phyloP scores from a whole-genome alignment of 1,140 invertebrate species.

The Aporrectodea caliginosa region DNA sequence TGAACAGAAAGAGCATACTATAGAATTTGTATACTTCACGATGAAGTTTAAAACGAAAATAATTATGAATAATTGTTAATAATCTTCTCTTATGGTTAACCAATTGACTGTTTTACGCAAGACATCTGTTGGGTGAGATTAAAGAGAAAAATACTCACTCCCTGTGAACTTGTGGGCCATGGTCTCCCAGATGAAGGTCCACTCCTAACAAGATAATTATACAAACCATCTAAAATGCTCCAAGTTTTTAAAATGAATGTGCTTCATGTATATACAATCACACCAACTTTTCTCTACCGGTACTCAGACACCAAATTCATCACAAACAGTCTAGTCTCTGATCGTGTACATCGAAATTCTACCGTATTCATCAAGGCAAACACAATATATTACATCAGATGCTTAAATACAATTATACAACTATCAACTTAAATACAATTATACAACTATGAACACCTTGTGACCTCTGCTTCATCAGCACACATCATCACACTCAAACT shows the following conservation, averaged over 20 bases:
- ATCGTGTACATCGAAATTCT: no score
- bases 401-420: not conserved
- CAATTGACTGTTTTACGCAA: not conserved
- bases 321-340: no score
- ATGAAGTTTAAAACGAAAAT: not conserved
- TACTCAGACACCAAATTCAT: no score
- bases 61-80: not conserved
- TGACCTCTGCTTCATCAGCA: not conserved
- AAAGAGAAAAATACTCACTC: slow-evolving; percentile 9
- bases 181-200: slow-evolving; percentile 8
- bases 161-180: slow-evolving; percentile 21
- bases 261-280: no score
- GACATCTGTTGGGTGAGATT: no score
- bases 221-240: no score
- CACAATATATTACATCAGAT: not conserved
- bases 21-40: not conserved
- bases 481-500: no score
- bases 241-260: no score
- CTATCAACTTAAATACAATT: not conserved
- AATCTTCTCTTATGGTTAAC: no score
- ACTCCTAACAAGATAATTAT: slow-evolving; percentile 10
- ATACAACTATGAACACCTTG: not conserved
- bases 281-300: no score
- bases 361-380: no score
- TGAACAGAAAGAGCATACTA: no score